Percentiles rank a stretch among this genome's conserved stretches.
These are phyloP conservation scores for Scytalopus superciliaris DNA, from an alignment of 2,113 vertebrate species.

Conservation along the genomic window DNA sequence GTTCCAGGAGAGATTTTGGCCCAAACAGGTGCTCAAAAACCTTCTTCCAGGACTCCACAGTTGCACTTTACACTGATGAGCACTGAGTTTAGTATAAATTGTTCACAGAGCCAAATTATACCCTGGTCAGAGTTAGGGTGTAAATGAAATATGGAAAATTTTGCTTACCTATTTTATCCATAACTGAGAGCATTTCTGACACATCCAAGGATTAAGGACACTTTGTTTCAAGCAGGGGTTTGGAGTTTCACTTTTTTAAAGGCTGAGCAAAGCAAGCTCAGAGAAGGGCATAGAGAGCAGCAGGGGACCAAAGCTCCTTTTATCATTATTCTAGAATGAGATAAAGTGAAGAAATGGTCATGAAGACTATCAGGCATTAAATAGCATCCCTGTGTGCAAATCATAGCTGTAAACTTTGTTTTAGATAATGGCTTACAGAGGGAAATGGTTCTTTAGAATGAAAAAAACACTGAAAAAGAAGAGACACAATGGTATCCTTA, in stretches of 20 bases:
- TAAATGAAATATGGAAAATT: background rate
- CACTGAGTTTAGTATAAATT: background rate
- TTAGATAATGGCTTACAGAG: conserved; percentile 41
- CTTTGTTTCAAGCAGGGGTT: background rate
- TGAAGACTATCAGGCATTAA: conserved; percentile 34
- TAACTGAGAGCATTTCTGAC: background rate
- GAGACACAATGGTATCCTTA: background rate
- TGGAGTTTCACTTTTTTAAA: background rate
- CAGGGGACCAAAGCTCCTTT: conserved; percentile 41
- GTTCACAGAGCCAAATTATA: background rate
- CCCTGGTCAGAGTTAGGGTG: background rate
- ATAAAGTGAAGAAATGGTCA: conserved; percentile 20
- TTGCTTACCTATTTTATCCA: background rate
- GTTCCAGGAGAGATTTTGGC: background rate
- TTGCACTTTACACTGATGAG: background rate
- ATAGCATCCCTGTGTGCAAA: conserved; percentile 33
- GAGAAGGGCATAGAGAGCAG: conserved; percentile 17
- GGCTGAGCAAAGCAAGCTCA: background rate
- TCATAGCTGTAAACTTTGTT: conserved; percentile 35
- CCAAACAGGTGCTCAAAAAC: background rate
- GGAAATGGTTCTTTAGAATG: background rate
- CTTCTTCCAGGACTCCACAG: background rate
- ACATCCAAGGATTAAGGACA: background rate
- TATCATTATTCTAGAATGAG: conserved; percentile 37
- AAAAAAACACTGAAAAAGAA: background rate